phyloP scores from a whole-genome alignment of 2,888 invertebrate species.

The Drosophila glabriapex region DNA sequence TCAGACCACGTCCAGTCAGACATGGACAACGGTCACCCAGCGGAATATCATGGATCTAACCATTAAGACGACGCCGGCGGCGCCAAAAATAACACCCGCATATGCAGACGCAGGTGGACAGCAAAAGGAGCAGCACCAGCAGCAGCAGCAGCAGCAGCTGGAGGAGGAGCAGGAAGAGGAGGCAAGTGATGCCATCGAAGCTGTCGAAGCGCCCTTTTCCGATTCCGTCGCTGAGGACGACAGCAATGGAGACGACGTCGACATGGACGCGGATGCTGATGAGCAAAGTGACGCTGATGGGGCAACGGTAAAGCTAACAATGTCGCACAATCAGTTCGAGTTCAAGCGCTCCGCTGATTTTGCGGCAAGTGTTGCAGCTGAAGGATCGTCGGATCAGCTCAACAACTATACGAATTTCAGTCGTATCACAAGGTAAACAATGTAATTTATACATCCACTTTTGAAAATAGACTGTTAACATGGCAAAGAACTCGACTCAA shows the following conservation, averaged over 20 bases:
- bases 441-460: not conserved
- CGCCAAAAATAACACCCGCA: constrained; percentile 14
- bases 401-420: constrained; percentile 79
- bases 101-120: constrained; percentile 6
- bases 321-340: constrained; percentile 56
- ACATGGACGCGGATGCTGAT: constrained; percentile 2
- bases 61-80: constrained; percentile 36
- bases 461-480: not conserved
- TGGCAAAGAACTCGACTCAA: not conserved
- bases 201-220: constrained; percentile 21
- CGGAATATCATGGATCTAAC: constrained; percentile 69
- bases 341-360: constrained; percentile 68
- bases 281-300: constrained; percentile 4
- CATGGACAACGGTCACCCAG: constrained; percentile 69
- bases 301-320: constrained; percentile 11
- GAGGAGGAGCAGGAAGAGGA: not conserved
- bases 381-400: constrained; percentile 30
- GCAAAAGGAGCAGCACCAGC: not conserved
- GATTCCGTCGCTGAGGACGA: constrained; percentile 16
- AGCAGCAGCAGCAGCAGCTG: not conserved
- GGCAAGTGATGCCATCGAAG: constrained; percentile 3
- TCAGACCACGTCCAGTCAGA: constrained; percentile 70
- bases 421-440: constrained; percentile 52
- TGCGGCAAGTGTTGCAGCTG: constrained; percentile 25
- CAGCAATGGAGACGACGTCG: constrained; percentile 2